phyloP scores from a whole-genome alignment of 1,140 invertebrate species.

The Aphelenchoides besseyi region DNA sequence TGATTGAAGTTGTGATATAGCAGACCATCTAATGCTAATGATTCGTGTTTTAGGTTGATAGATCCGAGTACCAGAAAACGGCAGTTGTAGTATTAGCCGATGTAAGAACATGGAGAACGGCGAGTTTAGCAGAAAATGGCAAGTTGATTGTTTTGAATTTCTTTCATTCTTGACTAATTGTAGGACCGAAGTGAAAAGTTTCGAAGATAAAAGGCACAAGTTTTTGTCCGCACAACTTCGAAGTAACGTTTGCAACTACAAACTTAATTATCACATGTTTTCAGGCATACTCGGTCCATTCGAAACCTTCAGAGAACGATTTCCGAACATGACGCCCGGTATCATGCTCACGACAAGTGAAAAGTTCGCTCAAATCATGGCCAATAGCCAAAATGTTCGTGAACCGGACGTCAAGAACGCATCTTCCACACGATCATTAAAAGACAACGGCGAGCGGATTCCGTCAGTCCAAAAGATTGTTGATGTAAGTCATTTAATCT shows the following conservation, averaged over 20 bases:
- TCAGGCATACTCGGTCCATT: neutral
- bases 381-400: neutral
- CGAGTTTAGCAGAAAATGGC: neutral
- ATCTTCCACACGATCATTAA: neutral
- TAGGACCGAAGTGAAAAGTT: neutral
- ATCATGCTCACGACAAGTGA: constrained; percentile 9
- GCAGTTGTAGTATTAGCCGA: neutral
- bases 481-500: neutral
- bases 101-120: neutral
- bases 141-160: neutral
- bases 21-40: too few relatives aligned
- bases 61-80: neutral
- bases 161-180: neutral
- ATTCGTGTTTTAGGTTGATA: neutral
- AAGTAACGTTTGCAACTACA: constrained; percentile 6
- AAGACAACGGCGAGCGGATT: neutral
- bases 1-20: too few relatives aligned
- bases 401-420: neutral
- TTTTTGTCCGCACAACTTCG: neutral
- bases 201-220: neutral
- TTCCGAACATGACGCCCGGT: constrained; percentile 7
- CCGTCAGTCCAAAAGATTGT: neutral
- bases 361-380: neutral
- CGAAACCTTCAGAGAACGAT: neutral
- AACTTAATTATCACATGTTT: constrained; percentile 7